Evolutionary conservation across 2,113 vertebrate species (phyloP).

Genomic region (Carassius auratus): DNA sequence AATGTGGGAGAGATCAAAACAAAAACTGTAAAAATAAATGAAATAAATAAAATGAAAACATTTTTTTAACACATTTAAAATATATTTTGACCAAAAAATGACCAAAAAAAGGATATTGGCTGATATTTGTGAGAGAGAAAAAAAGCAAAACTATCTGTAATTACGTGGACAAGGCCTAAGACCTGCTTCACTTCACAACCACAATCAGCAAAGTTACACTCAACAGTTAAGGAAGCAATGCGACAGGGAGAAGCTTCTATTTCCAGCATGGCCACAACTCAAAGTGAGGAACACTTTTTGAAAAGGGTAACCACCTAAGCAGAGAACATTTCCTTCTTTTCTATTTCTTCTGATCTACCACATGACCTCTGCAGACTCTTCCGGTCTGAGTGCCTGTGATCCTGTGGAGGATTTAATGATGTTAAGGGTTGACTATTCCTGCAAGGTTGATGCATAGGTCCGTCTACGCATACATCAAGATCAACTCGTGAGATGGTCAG

Average conservation of each 20-base stretch:
- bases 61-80: too few species aligned
- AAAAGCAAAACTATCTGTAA: not conserved
- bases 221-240: not conserved
- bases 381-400: not conserved
- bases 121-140: too few species aligned
- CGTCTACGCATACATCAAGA: constrained; percentile 15
- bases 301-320: constrained; percentile 6
- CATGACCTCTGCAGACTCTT: not conserved
- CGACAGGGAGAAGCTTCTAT: not conserved
- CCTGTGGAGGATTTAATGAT: constrained; percentile 22
- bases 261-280: not conserved
- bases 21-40: too few species aligned
- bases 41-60: not conserved
- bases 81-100: too few species aligned
- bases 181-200: not conserved
- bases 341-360: constrained; percentile 16
- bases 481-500: constrained; percentile 6
- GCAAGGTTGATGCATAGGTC: not conserved
- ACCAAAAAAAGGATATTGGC: too few species aligned
- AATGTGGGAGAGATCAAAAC: too few species aligned
- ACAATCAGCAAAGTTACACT: not conserved
- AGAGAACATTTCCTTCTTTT: constrained; percentile 29
- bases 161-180: not conserved
- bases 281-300: not conserved
- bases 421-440: constrained; percentile 22